Evolutionary conservation across 92 coral and sea anemone genomes (phyloP).

Genomic region (Muricea muricata): DNA sequence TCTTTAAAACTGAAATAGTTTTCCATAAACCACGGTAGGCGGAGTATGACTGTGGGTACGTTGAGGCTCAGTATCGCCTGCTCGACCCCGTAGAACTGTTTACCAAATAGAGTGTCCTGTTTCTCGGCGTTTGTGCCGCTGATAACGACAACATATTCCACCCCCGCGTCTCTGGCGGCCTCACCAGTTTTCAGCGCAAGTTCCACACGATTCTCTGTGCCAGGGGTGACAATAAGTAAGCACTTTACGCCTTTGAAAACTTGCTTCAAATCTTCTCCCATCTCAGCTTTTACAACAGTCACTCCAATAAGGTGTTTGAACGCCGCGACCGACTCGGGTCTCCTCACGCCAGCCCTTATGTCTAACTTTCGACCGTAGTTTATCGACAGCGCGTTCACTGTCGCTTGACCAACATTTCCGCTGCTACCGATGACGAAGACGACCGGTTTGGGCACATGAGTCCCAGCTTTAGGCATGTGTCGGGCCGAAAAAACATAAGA

Average conservation of each 20-base stretch:
- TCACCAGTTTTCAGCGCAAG: constrained; percentile 68
- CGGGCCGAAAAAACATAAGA: constrained; percentile 28
- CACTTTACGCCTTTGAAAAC: constrained; percentile 57
- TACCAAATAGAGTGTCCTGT: constrained; percentile 60
- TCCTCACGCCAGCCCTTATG: constrained; percentile 71
- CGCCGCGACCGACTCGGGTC: constrained; percentile 37
- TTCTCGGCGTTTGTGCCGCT: constrained; percentile 55
- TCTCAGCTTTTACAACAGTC: constrained; percentile 66
- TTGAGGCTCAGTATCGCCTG: constrained; percentile 49
- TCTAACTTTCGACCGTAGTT: constrained; percentile 56
- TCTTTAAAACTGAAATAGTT: constrained; percentile 54
- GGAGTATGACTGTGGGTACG: constrained; percentile 59
- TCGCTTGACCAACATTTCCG: constrained; percentile 68
- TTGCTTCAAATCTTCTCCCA: constrained; percentile 60
- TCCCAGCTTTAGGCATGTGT: constrained; percentile 20
- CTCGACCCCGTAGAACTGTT: constrained; percentile 65
- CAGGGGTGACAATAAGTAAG: constrained; percentile 72
- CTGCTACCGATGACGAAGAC: constrained; percentile 75
- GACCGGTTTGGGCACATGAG: constrained; percentile 50
- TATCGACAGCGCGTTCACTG: constrained; percentile 59
- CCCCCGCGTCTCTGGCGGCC: constrained; percentile 69
- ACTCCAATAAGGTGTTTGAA: constrained; percentile 55
- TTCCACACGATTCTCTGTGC: constrained; percentile 55
- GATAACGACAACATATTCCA: constrained; percentile 63
- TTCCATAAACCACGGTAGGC: constrained; percentile 75